Base-by-base conservation (phyloP, 2,113 vertebrate species). In the Axis porcinus region DNA sequence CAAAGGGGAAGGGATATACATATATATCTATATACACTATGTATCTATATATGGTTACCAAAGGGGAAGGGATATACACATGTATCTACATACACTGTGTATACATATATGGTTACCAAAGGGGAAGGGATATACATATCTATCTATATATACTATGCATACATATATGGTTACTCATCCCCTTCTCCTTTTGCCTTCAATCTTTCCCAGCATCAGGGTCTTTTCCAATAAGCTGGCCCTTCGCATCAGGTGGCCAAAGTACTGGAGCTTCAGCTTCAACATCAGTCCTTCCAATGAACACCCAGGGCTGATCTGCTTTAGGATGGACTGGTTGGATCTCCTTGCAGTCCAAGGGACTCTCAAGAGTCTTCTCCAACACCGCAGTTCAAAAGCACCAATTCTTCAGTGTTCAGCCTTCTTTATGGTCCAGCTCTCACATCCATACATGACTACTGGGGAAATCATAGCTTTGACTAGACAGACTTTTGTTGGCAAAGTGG, bases 231-330 rank as follows among this genome's bases (percentile, higher is more conserved):
- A 36, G n/a, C 23, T 1, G 1, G 2, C 19, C 36, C 19, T 23
- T 36, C 9, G 0, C 2, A 23, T 11, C n/a, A 70, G 9, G 1
- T 21, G 9, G n/a, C 8, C n/a, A 36, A 19, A 70, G 64, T 0
- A 12, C 0, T 70, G n/a, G 9, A 36, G 64, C 0, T 36, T 23
- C n/a, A 70, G 17, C n/a, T 23, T 70, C n/a, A 67, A 8, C 8
- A 67, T 10, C 64, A 21, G 64, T 70, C 64, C n/a, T 36, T 2
- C 1, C 64, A 36, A 2, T 11, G 64, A 36, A 21, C 5, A 67
- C 2, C 19, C 64, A 67, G 64, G 33, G 2, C 64, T 36, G 64
- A 67, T 10, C 5, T n/a, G 16, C 30, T n/a, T 67, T 19, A 67
- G 64, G 5, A 70, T 0, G 11, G 17, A 3, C 64, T 70, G n/a